A percentile compares a stretch with the other conserved stretches of the same genome.
These are phyloP conservation scores for Melieria omissa DNA, from an alignment of 2,888 invertebrate genomes.

Conservation along the genomic window DNA sequence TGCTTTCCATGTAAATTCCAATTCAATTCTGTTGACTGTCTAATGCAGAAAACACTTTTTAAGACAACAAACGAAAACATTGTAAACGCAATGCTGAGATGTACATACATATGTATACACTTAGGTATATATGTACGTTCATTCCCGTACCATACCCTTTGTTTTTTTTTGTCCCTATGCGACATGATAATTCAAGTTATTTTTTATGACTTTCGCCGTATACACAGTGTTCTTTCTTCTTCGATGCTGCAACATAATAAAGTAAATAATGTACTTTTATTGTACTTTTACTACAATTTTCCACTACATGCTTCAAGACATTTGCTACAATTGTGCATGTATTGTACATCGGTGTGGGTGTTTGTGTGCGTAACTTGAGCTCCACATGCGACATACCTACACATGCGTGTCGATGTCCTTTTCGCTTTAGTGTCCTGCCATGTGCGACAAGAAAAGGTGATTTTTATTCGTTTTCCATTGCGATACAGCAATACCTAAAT, in stretches of 20 bases:
- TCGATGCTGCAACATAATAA: background rate
- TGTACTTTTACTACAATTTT: background rate
- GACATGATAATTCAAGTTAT: too few relatives aligned
- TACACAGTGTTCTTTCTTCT: too few relatives aligned
- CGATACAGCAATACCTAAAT: too few relatives aligned
- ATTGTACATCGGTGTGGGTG: background rate
- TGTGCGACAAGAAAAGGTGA: conserved; percentile 22
- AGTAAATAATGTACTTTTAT: background rate
- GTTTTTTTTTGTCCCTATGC: too few relatives aligned
- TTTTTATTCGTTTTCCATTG: conserved; percentile 2
- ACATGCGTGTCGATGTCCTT: background rate
- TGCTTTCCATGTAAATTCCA: too few relatives aligned
- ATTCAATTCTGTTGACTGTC: too few relatives aligned
- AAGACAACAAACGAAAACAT: background rate
- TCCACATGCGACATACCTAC: conserved; percentile 5
- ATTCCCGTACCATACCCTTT: too few relatives aligned
- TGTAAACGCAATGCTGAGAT: background rate
- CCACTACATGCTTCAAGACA: too few relatives aligned
- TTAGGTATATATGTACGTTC: conserved; percentile 1
- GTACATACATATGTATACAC: conserved; percentile 7
- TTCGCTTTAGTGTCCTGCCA: conserved; percentile 13
- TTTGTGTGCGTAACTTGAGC: background rate
- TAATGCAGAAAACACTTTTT: too few relatives aligned
- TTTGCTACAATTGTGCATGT: too few relatives aligned
- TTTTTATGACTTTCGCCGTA: too few relatives aligned